These are phyloP conservation scores for Euphydryas editha DNA, from an alignment of 2,888 invertebrate species.

Conservation along the genomic window DNA sequence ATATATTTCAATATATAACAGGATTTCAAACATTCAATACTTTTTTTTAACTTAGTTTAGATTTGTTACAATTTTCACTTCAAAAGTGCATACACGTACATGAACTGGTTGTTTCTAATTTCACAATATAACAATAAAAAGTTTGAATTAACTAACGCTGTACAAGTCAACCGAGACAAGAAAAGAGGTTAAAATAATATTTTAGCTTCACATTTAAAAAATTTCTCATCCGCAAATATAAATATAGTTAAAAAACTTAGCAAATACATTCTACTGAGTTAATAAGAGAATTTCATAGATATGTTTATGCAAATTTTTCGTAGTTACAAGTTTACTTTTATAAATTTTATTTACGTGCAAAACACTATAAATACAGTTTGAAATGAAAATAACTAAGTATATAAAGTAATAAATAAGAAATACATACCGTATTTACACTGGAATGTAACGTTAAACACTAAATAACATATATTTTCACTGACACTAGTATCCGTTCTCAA, in stretches of 20 bases:
- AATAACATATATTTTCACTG: conserved; percentile 13
- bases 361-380: background rate
- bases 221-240: background rate
- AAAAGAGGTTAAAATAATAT: background rate
- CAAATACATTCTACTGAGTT: background rate
- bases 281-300: background rate
- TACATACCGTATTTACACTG: conserved; percentile 9
- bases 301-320: conserved; percentile 6
- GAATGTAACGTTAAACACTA: background rate
- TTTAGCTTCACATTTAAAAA: background rate
- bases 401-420: background rate
- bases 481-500: conserved; percentile 45
- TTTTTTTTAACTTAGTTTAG: background rate
- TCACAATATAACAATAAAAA: background rate
- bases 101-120: background rate
- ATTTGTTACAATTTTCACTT: background rate
- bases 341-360: background rate
- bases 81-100: conserved; percentile 5
- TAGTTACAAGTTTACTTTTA: background rate
- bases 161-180: background rate
- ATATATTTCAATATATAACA: too few species aligned
- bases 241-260: background rate
- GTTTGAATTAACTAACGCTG: background rate
- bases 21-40: background rate
- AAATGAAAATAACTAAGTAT: background rate